phyloP scores from a whole-genome alignment of 2,113 vertebrate species.

The Callionymus lyra region DNA sequence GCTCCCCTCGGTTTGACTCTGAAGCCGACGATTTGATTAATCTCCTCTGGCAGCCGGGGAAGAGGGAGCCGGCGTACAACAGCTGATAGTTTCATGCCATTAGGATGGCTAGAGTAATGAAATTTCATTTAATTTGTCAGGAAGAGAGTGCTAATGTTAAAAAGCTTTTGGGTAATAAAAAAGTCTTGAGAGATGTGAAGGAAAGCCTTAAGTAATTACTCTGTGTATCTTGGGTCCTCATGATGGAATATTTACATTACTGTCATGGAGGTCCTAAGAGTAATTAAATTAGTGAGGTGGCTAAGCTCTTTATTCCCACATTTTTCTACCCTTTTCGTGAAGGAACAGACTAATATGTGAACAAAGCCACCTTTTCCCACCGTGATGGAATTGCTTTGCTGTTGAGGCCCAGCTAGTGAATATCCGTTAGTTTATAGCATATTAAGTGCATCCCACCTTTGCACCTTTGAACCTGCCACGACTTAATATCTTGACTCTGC shows the following conservation, averaged over 20 bases:
- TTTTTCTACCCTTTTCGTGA: conserved; percentile 48
- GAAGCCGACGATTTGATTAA: conserved; percentile 74
- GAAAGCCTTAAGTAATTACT: conserved; percentile 98
- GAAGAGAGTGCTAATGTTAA: conserved; percentile 99
- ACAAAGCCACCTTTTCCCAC: conserved; percentile 56
- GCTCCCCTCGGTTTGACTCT: conserved; percentile 64
- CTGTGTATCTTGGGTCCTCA: conserved; percentile 81
- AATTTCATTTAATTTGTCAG: conserved; percentile 99
- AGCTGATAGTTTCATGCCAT: conserved; percentile 85
- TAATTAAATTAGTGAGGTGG: conserved; percentile 92
- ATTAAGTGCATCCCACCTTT: conserved; percentile 43
- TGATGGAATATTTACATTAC: conserved; percentile 98
- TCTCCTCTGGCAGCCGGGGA: conserved; percentile 57
- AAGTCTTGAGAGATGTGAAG: conserved; percentile 77
- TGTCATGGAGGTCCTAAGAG: conserved; percentile 79
- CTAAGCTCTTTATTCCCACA: conserved; percentile 70
- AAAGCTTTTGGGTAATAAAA: conserved; percentile 95
- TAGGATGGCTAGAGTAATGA: conserved; percentile 95
- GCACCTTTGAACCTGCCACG: conserved; percentile 27
- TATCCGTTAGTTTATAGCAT: conserved; percentile 47
- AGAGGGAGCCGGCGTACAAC: conserved; percentile 74
- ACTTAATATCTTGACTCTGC: conserved; percentile 13
- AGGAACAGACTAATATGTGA: conserved; percentile 55
- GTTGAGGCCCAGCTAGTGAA: conserved; percentile 34
- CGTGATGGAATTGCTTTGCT: conserved; percentile 54